Percentiles rank a stretch among this genome's conserved stretches.
Conservation (phyloP, 2,888 invertebrate species). For the Lithophane ornitopus region DNA sequence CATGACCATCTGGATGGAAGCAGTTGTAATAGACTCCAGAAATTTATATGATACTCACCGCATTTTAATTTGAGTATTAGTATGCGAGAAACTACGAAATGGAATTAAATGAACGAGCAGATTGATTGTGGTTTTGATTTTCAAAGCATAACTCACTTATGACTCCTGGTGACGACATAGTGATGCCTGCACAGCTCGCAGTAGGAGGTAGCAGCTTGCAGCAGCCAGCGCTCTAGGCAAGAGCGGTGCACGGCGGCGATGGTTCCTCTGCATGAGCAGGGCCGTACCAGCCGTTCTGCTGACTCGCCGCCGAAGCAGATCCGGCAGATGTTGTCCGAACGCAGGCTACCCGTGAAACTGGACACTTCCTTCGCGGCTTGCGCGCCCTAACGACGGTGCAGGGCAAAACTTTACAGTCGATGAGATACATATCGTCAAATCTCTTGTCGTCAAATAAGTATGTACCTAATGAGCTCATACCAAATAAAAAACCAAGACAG, state of each 20-base stretch:
- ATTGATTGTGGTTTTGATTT: not conserved
- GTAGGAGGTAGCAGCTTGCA: slow-evolving; percentile 87
- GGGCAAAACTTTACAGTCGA: slow-evolving; percentile 2
- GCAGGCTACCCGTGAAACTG: slow-evolving; percentile 76
- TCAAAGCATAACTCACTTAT: slow-evolving; percentile 76
- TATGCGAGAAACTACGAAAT: not conserved
- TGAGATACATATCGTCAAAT: not conserved
- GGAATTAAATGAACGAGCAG: not conserved
- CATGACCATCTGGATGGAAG: slow-evolving; percentile 82
- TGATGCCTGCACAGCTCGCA: slow-evolving; percentile 88
- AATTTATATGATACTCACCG: not conserved
- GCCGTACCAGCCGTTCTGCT: slow-evolving; percentile 86
- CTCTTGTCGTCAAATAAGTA: not conserved
- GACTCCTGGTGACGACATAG: slow-evolving; percentile 85
- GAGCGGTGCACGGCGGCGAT: slow-evolving; percentile 87
- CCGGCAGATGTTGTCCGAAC: slow-evolving; percentile 85
- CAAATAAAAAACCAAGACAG: too few species aligned
- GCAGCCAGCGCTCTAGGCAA: slow-evolving; percentile 88
- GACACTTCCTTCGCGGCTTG: slow-evolving; percentile 76
- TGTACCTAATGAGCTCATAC: too few species aligned
- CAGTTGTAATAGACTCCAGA: slow-evolving; percentile 49
- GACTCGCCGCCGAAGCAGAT: slow-evolving; percentile 89
- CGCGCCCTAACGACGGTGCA: slow-evolving; percentile 68
- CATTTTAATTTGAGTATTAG: not conserved
- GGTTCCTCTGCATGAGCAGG: slow-evolving; percentile 87